Percentiles rank a stretch among this genome's conserved stretches.
phyloP scores from a whole-genome alignment of 2,797 vertebrate species.

The Melanogrammus aeglefinus region DNA sequence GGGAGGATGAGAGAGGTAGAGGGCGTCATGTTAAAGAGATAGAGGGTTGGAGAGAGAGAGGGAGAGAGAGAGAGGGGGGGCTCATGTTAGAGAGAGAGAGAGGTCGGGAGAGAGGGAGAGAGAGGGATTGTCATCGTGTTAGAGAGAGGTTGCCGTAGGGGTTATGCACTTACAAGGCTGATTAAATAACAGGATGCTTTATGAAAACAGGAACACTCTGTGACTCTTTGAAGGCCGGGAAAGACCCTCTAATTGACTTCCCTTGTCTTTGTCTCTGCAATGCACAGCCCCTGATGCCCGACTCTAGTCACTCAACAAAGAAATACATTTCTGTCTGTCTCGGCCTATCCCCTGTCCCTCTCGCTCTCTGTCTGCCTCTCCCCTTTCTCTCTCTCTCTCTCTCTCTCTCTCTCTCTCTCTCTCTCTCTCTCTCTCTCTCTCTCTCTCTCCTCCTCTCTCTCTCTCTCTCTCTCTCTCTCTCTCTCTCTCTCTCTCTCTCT shows the following conservation, averaged over 20 bases:
- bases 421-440: not conserved
- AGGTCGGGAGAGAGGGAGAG: not conserved
- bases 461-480: not conserved
- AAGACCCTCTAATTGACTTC: conserved; percentile 68
- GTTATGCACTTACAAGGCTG: conserved; percentile 69
- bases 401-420: not conserved
- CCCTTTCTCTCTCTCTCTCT: not conserved
- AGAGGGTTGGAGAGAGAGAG: too few species aligned
- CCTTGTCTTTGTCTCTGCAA: conserved; percentile 43
- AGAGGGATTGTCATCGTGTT: too few species aligned
- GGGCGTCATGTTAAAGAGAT: too few species aligned
- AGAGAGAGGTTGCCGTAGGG: conserved; percentile 45
- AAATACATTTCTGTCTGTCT: too few species aligned
- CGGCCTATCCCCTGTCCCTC: too few species aligned
- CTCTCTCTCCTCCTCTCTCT: not conserved
- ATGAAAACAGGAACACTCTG: conserved; percentile 76
- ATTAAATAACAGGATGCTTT: conserved; percentile 78
- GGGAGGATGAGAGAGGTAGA: too few species aligned
- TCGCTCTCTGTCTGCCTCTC: not conserved
- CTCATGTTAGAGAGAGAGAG: conserved; percentile 45
- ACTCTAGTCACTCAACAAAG: too few species aligned
- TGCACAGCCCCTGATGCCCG: conserved; percentile 26
- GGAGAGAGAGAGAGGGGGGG: too few species aligned
- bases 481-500: too few species aligned
- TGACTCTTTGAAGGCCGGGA: conserved; percentile 66